Percentiles rank a stretch among this genome's conserved stretches.
These are phyloP conservation scores for Streblospio benedicti DNA, from an alignment of 1,140 invertebrate genomes.

Conservation along the genomic window DNA sequence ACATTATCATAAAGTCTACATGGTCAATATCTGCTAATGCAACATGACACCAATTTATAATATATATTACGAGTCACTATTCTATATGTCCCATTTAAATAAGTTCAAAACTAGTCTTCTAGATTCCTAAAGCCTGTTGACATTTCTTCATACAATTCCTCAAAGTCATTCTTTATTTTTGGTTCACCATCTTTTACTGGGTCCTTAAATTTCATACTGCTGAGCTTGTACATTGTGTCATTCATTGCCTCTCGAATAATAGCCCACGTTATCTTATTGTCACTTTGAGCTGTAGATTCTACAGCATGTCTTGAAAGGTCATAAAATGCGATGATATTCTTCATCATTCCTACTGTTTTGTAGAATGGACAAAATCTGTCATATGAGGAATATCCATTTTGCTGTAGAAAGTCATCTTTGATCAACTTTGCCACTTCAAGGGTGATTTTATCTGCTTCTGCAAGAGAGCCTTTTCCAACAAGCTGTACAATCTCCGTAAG, in stretches of 20 bases:
- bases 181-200: constrained; percentile 94
- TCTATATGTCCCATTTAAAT: no score
- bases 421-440: constrained; percentile 95
- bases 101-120: constrained; percentile 97
- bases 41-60: no score
- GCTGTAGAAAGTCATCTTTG: constrained; percentile 99
- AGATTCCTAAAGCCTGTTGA: constrained; percentile 81
- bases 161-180: constrained; percentile 94
- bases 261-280: constrained; percentile 98
- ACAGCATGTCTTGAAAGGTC: constrained; percentile 95
- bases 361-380: constrained; percentile 99
- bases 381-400: constrained; percentile 82
- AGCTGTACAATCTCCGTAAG: constrained; percentile 99
- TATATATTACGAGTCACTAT: no score
- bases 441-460: constrained; percentile 98
- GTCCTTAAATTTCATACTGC: constrained; percentile 99
- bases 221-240: constrained; percentile 91
- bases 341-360: constrained; percentile 97
- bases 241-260: constrained; percentile 94
- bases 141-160: constrained; percentile 48
- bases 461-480: constrained; percentile 96
- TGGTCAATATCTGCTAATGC: no score
- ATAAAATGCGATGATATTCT: constrained; percentile 97
- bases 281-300: constrained; percentile 96
- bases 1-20: no score